A percentile compares a stretch with the other conserved stretches of the same genome.
phyloP scores from a whole-genome alignment of 2,113 vertebrate genomes.

The Cromileptes altivelis region DNA sequence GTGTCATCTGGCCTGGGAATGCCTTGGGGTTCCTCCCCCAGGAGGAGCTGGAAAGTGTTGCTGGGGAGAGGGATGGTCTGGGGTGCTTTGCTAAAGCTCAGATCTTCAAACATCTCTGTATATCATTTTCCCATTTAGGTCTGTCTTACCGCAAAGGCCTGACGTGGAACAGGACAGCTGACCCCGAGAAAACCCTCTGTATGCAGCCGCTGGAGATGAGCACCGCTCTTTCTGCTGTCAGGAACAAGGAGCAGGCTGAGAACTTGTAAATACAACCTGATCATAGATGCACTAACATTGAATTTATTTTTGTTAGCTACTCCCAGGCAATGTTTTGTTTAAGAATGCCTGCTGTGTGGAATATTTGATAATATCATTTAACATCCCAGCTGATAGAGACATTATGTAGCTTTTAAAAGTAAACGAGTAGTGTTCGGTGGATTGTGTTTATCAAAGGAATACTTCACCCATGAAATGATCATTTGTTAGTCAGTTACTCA shows the following conservation, averaged over 20 bases:
- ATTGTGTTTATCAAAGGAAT: no score
- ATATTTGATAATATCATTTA: not conserved
- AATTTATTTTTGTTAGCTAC: not conserved
- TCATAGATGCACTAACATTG: not conserved
- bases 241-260: conserved; percentile 75
- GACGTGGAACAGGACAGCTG: conserved; percentile 87
- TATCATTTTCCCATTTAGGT: conserved; percentile 78
- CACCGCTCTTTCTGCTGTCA: conserved; percentile 81
- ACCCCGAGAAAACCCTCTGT: conserved; percentile 85
- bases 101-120: no score
- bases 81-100: not conserved
- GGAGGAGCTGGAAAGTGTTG: no score
- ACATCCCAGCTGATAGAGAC: not conserved
- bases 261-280: conserved; percentile 76
- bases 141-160: conserved; percentile 96
- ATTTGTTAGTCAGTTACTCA: no score
- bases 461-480: no score
- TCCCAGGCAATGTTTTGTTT: no score
- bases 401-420: not conserved
- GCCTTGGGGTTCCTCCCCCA: no score
- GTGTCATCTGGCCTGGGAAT: no score
- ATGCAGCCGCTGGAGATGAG: conserved; percentile 90
- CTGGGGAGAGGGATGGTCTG: no score
- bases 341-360: no score
- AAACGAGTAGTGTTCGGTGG: no score